Evolutionary conservation across 2,888 invertebrate genomes (phyloP).

Genomic region (Antitype chi): DNA sequence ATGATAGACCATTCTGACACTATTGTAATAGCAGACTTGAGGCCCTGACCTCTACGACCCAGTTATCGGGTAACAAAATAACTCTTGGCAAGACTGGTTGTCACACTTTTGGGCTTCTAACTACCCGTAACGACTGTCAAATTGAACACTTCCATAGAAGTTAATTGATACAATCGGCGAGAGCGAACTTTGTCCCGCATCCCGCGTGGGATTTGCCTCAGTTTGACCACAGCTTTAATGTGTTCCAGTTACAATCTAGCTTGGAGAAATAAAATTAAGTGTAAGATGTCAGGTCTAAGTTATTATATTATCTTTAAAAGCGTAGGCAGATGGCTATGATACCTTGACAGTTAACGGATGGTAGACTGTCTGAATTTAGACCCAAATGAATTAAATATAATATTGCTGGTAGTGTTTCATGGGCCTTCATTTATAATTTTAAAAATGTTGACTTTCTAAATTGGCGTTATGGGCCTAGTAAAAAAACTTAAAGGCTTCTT

Average conservation of each 20-base stretch:
- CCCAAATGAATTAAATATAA: not conserved
- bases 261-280: slow-evolving; percentile 30
- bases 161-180: not conserved
- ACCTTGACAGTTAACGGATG: slow-evolving; percentile 3
- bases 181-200: not conserved
- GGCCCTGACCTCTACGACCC: not conserved
- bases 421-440: not conserved
- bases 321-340: not conserved
- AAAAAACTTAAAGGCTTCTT: not conserved
- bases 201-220: not conserved
- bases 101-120: not conserved
- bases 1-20: too few relatives aligned
- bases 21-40: too few relatives aligned
- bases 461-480: not conserved
- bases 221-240: not conserved
- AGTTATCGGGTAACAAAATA: not conserved
- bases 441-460: not conserved
- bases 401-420: not conserved
- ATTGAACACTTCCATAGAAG: not conserved
- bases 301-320: slow-evolving; percentile 16
- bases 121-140: not conserved
- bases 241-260: slow-evolving; percentile 13
- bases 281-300: slow-evolving; percentile 2
- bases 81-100: not conserved
- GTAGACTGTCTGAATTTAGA: not conserved